Evolutionary conservation across 1,140 invertebrate species (phyloP), one percentile per base, ranked within the genome.

Genomic region (Asbolus verrucosus): DNA sequence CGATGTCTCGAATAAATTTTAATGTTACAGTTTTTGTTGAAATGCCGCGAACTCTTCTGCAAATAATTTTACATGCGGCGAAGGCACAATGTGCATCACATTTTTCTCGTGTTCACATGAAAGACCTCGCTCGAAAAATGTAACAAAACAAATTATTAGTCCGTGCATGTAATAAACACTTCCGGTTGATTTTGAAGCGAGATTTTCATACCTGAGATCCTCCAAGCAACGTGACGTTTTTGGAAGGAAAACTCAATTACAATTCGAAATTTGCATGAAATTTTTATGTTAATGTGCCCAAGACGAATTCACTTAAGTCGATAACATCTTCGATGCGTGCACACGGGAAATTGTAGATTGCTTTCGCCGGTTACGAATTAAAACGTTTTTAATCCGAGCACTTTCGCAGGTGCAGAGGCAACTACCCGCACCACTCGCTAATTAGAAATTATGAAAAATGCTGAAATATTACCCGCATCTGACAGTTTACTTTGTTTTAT

Each of bases 211-310:
- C 33, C 5, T 36, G 33, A 36, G 33, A 36, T 36, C 33, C 33
- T 4, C 11, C 33, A 36, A 36, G 33, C 5, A 36, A 36, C 11
- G 33, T 36, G 33, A 36, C 33, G 33, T 36, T 36, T 36, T 36
- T 36, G 2, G 33, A 3, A 8, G 33, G 33, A 36, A 36, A 36
- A 36, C 33, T 36, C 33, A 36, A 36, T 36, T 36, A 36, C 11
- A 36, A 36, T 11, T 11, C 33, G 33, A n/a, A 36, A 36, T 36
- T 36, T 36, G 33, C 33, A 36, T 36, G 33, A n/a, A 36, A 36
- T 36, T 36, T 36, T 36, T 36, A 36, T 36, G 33, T 36, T 36
- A 36, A 36, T 36, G 33, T n/a, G 5, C 33, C 33, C 33, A n/a
- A 6, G 33, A 36, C 33, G 33, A 36, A 8, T 36, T 11, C 5